These are phyloP conservation scores for Drosophila kurseongensis DNA, from an alignment of 1,140 invertebrate species.

Conservation along the genomic window DNA sequence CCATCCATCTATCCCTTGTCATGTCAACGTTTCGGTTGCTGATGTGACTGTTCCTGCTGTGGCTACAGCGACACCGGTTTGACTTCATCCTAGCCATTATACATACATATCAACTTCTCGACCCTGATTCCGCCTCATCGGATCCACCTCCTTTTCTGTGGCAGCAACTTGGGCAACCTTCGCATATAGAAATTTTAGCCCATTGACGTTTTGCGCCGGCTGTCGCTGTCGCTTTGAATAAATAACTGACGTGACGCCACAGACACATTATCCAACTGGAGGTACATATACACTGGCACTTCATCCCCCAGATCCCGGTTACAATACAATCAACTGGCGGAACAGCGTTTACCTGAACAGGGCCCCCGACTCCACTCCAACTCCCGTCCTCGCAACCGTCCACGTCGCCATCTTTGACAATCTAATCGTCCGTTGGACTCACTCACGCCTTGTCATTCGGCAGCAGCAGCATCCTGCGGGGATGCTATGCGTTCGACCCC, in stretches of 20 bases:
- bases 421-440: slow-evolving; percentile 54
- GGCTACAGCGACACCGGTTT: slow-evolving; percentile 35
- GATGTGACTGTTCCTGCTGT: slow-evolving; percentile 18
- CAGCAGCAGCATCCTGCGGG: slow-evolving; percentile 42
- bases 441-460: slow-evolving; percentile 27
- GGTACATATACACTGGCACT: slow-evolving; percentile 14
- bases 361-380: slow-evolving; percentile 1
- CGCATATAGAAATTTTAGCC: slow-evolving; percentile 69
- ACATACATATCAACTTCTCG: slow-evolving; percentile 13
- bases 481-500: slow-evolving; percentile 11
- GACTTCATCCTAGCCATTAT: slow-evolving; percentile 25
- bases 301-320: slow-evolving; percentile 21
- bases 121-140: slow-evolving; percentile 21
- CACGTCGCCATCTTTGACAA: slow-evolving; percentile 45
- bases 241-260: slow-evolving; percentile 76
- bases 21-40: slow-evolving; percentile 61
- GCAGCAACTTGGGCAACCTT: slow-evolving; percentile 50
- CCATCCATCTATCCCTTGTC: slow-evolving; percentile 64
- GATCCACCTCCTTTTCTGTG: slow-evolving; percentile 23
- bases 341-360: slow-evolving; percentile 38
- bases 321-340: slow-evolving; percentile 67
- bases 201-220: slow-evolving; percentile 81
- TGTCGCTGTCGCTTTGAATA: slow-evolving; percentile 78
- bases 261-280: slow-evolving; percentile 71
- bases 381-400: no score